Conservation (phyloP, 1,140 invertebrate genomes). For the Drosophila rufa region DNA sequence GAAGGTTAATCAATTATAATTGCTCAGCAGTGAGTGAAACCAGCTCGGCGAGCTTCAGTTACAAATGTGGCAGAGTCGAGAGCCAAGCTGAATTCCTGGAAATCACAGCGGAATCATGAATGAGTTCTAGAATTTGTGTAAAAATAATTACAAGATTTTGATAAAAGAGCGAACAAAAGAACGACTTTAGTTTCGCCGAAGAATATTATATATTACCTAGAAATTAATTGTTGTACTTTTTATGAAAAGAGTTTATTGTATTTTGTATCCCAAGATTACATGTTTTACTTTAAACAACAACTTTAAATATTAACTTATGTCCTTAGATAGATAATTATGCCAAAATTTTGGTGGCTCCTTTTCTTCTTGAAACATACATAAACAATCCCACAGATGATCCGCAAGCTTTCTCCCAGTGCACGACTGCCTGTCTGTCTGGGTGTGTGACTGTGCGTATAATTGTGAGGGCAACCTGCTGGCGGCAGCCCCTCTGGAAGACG, state of each 20-base stretch:
- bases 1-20: constrained; percentile 31
- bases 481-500: constrained; percentile 16
- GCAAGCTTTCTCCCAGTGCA: constrained; percentile 14
- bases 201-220: neutral
- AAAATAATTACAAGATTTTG: neutral
- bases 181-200: too few relatives aligned
- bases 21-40: neutral
- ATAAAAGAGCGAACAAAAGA: neutral
- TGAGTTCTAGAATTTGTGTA: neutral
- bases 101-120: neutral
- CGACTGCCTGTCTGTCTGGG: constrained; percentile 23
- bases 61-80: neutral
- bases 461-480: constrained; percentile 61
- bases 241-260: too few relatives aligned
- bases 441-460: constrained; percentile 81
- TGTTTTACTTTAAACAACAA: neutral
- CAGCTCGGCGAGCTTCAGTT: neutral
- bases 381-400: neutral
- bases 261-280: too few relatives aligned
- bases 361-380: neutral
- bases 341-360: too few relatives aligned
- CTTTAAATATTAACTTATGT: too few relatives aligned
- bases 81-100: neutral
- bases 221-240: too few relatives aligned
- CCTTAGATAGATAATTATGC: too few relatives aligned